Evolutionary conservation across 2,797 vertebrate genomes (phyloP).

Genomic region (Phylloscopus collybita): DNA sequence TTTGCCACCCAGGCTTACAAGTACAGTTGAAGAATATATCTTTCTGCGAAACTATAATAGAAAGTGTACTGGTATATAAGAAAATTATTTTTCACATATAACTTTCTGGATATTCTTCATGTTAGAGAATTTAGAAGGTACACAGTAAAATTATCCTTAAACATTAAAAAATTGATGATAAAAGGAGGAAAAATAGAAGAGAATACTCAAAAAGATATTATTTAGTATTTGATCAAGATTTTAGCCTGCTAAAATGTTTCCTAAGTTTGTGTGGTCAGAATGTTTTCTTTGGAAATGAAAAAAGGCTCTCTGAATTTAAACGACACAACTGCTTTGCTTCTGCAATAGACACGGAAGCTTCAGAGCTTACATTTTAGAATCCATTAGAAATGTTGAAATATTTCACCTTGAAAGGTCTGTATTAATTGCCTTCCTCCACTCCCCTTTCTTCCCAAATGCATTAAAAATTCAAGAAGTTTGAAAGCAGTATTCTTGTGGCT

Average conservation of each 20-base stretch:
- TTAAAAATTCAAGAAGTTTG: conserved; percentile 49
- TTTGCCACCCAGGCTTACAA: not conserved
- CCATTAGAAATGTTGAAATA: conserved; percentile 16
- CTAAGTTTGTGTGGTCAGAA: not conserved
- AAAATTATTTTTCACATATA: not conserved
- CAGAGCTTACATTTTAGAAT: not conserved
- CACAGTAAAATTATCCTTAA: not conserved
- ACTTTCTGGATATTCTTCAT: not conserved
- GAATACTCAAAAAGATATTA: not conserved
- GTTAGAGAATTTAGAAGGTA: not conserved
- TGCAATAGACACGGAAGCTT: not conserved
- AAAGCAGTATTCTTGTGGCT: conserved; percentile 14
- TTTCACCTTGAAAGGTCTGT: not conserved
- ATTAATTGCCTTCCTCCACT: not conserved
- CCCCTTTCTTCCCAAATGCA: not conserved
- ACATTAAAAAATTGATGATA: not conserved
- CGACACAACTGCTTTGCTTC: not conserved
- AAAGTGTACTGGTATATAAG: not conserved
- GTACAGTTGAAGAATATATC: not conserved
- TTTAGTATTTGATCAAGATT: not conserved
- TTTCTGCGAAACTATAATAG: not conserved
- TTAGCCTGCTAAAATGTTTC: not conserved
- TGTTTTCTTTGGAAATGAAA: not conserved
- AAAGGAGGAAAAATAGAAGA: not conserved
- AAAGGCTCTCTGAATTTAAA: not conserved